Base-by-base conservation (phyloP, 2,888 invertebrate genomes). In the Conus canariensis region DNA sequence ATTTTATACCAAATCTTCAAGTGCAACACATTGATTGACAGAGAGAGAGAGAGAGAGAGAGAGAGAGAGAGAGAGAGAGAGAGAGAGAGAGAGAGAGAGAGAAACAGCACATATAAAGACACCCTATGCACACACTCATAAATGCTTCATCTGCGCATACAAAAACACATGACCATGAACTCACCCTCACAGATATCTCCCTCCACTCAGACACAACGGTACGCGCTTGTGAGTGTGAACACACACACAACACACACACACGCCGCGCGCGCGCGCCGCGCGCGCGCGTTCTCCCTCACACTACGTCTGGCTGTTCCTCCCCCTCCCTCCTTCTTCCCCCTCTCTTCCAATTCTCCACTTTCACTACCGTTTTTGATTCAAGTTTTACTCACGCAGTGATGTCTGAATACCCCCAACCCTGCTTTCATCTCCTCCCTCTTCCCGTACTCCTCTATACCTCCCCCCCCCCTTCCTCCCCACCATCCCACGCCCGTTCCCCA, bases 11-110 rank as follows among this genome's bases (percentile, higher is more conserved):
- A 45, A 4, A 45, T 45, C 45, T 45, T 45, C 45, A 45, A 45
- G 2, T 45, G 45, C 2, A 45, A 45, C 45, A 45, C 45, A 45
- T 45, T 45, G 45, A 45, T 45, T 45, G 45, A 45, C 45, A 4
- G 45, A 9, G n/a, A 22, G 74, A 74, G n/a, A n/a, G n/a, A n/a
- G 74, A 74, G 74, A n/a, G 74, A 74, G n/a, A 74, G n/a, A n/a
- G n/a, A n/a, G 8, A n/a, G n/a, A 74, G 74, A 74, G 74, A 74
- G 74, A 74, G 74, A 74, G 74, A 74, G 74, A 74, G 74, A 74
- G 74, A 74, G 74, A 22, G 70, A 22, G 70, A 70, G 70, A 70
- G 19, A 19, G 30, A 30, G 30, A 30, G 30, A 30, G 30, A 30
- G 30, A 7, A 70, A 22, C 45, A 45, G 22, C 7, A 70, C 19